Percentiles rank a stretch among this genome's conserved stretches.
phyloP scores from a whole-genome alignment of 2,113 vertebrate species.

The Actinemys pallida region DNA sequence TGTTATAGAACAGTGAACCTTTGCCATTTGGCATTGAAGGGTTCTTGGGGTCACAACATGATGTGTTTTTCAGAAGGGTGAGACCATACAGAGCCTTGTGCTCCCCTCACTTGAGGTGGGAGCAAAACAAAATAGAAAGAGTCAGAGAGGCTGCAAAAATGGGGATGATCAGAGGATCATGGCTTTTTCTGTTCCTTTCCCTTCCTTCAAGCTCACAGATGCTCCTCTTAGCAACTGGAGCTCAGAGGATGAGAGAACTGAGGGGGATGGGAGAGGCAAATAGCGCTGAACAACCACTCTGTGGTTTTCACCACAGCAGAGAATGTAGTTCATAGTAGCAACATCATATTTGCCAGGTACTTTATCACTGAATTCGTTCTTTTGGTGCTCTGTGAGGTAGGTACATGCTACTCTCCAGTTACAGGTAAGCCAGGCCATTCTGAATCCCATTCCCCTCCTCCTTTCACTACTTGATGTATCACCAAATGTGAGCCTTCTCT shows the following conservation, averaged over 20 bases:
- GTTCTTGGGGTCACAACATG: background rate
- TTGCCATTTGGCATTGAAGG: background rate
- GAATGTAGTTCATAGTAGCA: background rate
- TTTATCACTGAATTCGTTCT: conserved; percentile 26
- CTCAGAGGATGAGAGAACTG: conserved; percentile 10
- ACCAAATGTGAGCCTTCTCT: background rate
- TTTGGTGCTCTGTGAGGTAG: fast-evolving
- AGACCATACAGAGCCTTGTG: background rate
- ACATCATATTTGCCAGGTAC: conserved; percentile 28
- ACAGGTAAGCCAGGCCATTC: fast-evolving
- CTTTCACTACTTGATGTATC: background rate
- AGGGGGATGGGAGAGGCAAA: background rate
- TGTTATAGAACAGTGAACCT: background rate
- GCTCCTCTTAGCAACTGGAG: background rate
- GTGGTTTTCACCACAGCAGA: background rate
- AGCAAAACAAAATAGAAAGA: background rate
- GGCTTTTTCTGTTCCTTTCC: conserved; percentile 14
- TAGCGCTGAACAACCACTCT: conserved; percentile 15
- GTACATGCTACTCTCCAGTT: background rate
- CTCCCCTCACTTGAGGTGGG: background rate
- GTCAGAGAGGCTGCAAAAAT: background rate
- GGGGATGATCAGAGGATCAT: background rate
- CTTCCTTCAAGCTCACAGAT: conserved; percentile 14
- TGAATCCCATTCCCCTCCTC: background rate
- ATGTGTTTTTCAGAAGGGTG: background rate